phyloP scores from a whole-genome alignment of 2,113 vertebrate species.

The Mionectes macconnelli region DNA sequence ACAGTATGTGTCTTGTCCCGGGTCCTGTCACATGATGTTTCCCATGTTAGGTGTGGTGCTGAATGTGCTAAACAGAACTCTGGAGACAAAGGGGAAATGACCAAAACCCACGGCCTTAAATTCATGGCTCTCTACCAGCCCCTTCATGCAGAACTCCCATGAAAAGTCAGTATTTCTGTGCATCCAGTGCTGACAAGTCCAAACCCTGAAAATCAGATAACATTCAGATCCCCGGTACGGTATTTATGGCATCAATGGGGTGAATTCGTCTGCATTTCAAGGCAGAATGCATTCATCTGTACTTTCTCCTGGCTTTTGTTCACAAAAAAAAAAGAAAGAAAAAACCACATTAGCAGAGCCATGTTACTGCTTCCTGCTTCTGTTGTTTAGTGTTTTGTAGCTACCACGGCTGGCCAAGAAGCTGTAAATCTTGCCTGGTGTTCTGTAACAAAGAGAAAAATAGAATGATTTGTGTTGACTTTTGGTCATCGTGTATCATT shows the following conservation, averaged over 20 bases:
- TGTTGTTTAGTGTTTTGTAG: background rate
- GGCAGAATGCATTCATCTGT: background rate
- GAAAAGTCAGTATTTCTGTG: background rate
- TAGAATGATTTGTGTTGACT: conserved; percentile 34
- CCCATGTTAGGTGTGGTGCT: background rate
- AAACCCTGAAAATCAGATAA: background rate
- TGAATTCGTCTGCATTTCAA: background rate
- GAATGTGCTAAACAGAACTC: background rate
- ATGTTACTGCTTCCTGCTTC: conserved; percentile 14
- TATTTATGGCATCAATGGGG: background rate
- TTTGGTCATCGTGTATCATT: conserved; percentile 3
- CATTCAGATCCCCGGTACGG: background rate
- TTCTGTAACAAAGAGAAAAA: conserved; percentile 39
- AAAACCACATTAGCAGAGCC: background rate
- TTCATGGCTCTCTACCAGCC: background rate
- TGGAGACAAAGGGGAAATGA: background rate
- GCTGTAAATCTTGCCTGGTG: background rate
- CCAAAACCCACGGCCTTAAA: background rate
- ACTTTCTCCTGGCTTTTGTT: conserved; percentile 28
- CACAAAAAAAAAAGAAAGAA: background rate
- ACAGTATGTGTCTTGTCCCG: background rate
- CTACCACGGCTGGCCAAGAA: background rate
- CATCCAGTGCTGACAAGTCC: background rate
- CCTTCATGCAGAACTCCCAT: background rate
- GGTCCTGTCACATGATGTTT: background rate